phyloP scores from a whole-genome alignment of 2,113 vertebrate genomes.

The Cygnus buccinator region DNA sequence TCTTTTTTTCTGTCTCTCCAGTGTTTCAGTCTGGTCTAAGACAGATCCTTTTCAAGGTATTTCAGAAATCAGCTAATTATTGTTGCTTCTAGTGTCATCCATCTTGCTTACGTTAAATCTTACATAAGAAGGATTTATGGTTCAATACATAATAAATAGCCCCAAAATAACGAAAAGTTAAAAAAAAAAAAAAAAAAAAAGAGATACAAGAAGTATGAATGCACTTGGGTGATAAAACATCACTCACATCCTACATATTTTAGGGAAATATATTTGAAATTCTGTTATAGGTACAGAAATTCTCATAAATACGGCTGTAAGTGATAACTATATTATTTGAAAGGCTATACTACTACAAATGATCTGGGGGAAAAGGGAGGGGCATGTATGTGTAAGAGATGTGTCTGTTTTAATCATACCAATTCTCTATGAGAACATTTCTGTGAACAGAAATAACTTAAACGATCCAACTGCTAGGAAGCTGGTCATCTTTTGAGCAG shows the following conservation, averaged over 20 bases:
- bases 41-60: background rate
- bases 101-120: background rate
- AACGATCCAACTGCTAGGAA: background rate
- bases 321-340: background rate
- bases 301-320: background rate
- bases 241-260: background rate
- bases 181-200: background rate
- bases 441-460: background rate
- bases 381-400: background rate
- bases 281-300: background rate
- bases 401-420: background rate
- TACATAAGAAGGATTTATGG: background rate
- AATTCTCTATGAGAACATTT: background rate
- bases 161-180: background rate
- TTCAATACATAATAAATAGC: background rate
- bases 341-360: background rate
- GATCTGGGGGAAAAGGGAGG: background rate
- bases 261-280: background rate
- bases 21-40: background rate
- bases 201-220: background rate
- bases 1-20: background rate
- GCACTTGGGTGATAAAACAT: background rate
- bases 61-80: background rate
- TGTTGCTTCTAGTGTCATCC: background rate
- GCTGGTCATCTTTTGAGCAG: background rate